Percentiles rank a stretch among this genome's conserved stretches.
Conservation (phyloP, 2,888 invertebrate species). For the Hirtodrosophila confusa region DNA sequence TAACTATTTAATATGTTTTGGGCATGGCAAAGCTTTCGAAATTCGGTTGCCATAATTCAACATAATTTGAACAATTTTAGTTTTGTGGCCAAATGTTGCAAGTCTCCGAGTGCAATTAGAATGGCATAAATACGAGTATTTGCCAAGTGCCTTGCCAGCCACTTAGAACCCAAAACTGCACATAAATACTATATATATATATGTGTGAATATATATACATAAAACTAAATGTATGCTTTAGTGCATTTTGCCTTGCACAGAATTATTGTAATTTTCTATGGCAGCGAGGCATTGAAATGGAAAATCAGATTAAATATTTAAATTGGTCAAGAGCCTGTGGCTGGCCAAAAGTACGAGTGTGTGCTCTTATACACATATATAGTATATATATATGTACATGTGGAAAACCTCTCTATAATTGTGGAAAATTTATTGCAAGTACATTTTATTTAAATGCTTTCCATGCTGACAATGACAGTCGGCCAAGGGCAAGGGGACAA, state of each 20-base stretch:
- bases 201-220: not conserved
- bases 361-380: constrained; percentile 7
- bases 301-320: constrained; percentile 80
- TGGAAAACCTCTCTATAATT: constrained; percentile 38
- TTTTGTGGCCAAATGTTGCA: constrained; percentile 37
- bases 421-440: constrained; percentile 71
- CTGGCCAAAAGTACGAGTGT: constrained; percentile 42
- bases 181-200: constrained; percentile 6
- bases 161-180: constrained; percentile 38
- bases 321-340: constrained; percentile 66
- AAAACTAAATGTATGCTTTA: constrained; percentile 20
- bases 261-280: constrained; percentile 60
- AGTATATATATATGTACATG: not conserved
- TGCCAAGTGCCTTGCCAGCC: constrained; percentile 34
- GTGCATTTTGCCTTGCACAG: constrained; percentile 8
- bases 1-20: constrained; percentile 10
- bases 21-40: constrained; percentile 3
- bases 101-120: constrained; percentile 46
- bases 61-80: constrained; percentile 30
- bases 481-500: not conserved
- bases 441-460: constrained; percentile 73
- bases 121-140: constrained; percentile 29
- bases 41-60: constrained; percentile 13
- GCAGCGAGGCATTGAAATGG: constrained; percentile 58
- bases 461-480: constrained; percentile 60